These are phyloP conservation scores for Grus americana DNA, from an alignment of 2,113 vertebrate species.

Conservation along the genomic window DNA sequence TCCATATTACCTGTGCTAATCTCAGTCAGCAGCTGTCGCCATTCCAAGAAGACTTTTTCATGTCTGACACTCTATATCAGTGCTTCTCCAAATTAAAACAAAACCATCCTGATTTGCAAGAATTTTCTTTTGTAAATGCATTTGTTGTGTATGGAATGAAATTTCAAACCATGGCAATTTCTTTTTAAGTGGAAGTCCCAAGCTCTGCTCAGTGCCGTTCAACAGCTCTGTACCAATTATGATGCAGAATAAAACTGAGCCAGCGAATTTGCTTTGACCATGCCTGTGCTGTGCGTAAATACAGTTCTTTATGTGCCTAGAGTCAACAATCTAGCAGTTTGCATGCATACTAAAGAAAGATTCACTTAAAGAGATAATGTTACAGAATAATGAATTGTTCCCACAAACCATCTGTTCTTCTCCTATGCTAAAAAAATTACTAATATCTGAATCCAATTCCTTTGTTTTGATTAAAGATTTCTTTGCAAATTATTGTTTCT, in stretches of 20 bases:
- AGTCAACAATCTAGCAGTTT: neutral
- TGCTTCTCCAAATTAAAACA: neutral
- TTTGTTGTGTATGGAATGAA: neutral
- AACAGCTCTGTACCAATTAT: neutral
- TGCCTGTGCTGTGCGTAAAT: neutral
- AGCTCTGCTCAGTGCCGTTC: neutral
- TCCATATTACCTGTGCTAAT: neutral
- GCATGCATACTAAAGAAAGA: neutral
- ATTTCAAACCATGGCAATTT: neutral
- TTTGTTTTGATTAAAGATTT: constrained; percentile 45
- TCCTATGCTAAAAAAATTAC: neutral
- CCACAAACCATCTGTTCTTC: constrained; percentile 48
- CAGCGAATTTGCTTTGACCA: neutral
- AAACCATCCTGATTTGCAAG: neutral
- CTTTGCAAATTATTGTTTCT: constrained; percentile 47
- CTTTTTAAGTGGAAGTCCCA: neutral
- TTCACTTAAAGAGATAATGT: neutral
- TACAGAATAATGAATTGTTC: constrained; percentile 34
- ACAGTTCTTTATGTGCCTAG: neutral
- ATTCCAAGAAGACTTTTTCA: neutral
- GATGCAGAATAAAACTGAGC: neutral
- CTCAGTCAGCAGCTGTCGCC: neutral
- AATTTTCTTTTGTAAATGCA: neutral
- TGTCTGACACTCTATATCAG: neutral
- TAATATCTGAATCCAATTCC: neutral